Evolutionary conservation across 2,797 vertebrate genomes (phyloP), one percentile per base, ranked within the genome.

Genomic region (Rhabdophis nuchalis): DNA sequence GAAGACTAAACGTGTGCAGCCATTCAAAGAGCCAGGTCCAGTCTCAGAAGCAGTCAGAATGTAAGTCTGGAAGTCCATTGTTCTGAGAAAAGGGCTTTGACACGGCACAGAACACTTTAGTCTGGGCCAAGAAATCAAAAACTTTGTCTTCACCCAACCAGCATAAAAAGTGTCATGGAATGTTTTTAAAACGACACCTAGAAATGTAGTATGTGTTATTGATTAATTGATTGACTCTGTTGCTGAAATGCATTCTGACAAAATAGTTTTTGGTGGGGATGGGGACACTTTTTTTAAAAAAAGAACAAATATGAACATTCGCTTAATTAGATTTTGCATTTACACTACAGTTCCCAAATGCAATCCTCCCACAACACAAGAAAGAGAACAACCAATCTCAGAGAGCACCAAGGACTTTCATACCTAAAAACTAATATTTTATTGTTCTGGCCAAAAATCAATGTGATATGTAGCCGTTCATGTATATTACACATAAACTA

Each of bases 1-100:
- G 92, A 92, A 92, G 13, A 86, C 68, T 2, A 3, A 92, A 87
- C 89, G 89, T 91, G 90, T 92, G 92, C 92, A 87, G 87, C 93
- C 93, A 91, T 87, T 89, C 0, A 87, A 36, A 88, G 29, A 68
- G 88, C 60, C 90, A 82, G 25, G 41, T 5, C 16, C 72, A 87
- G 0, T 77, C 90, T 93, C 14, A 60, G 72, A 92, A 93, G 85
- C 85, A 94, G 92, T 85, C 72, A 0, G 54, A 54, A 46, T 0
- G 0, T 4, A 32, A 50, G 18, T 27, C 41, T 46, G 36, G 82
- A 86, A 92, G 50, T 0, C 0, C 89, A 88, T n/a, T 20, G 0
- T 60, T 88, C 57, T 89, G 77, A 91, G 91, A 82, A 92, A 89
- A 64, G 91, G 92, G 53, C n/a, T 1, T 61, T 93, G 94, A 56